Base-by-base conservation (phyloP, 2,113 vertebrate genomes). In the Ictidomys tridecemlineatus region DNA sequence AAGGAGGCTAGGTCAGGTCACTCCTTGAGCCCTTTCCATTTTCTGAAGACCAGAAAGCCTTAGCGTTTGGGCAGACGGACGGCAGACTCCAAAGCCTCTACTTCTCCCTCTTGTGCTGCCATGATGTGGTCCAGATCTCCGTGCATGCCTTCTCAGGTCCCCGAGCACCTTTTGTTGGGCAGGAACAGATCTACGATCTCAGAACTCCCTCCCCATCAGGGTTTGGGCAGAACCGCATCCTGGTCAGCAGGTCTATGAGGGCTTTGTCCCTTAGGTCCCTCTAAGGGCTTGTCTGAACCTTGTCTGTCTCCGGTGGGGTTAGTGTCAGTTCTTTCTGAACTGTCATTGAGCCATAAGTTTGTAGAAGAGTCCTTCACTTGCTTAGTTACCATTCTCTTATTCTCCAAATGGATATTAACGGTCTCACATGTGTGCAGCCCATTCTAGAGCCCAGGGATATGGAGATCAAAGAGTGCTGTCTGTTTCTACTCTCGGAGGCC, bases 391-490 rank as follows among this genome's bases (percentile, higher is more conserved):
- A 56, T 48, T 94, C 51, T 39, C 24, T n/a, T 85, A 24, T 61
- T 89, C 92, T 92, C 48, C 30, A 45, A 86, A 91, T 58, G 69
- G 61, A 74, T 74, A 84, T 34, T 79, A 95, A 91, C 32, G 80
- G 83, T 91, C 88, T 92, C 34, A 0, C 72, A 69, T 37, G 73
- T 56, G 79, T 89, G 56, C 63, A 85, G 72, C 56, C 58, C 32
- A 24, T n/a, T 51, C 87, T 39, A 20, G 65, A 56, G 79, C 90
- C 70, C 61, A 69, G 78, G 72, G 67, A 73, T 14, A 22, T 1
- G 61, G 42, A 88, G 91, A 93, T 95, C 92, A 90, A 94, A 96
- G 87, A 85, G 39, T 48, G 83, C 85, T 63, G 77, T n/a, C 32
- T 45, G 34, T 0, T 42, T 65, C 76, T 80, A 34, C 53, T 93